Conservation (phyloP, 2,888 invertebrate genomes). For the Entomobrya multifasciata region DNA sequence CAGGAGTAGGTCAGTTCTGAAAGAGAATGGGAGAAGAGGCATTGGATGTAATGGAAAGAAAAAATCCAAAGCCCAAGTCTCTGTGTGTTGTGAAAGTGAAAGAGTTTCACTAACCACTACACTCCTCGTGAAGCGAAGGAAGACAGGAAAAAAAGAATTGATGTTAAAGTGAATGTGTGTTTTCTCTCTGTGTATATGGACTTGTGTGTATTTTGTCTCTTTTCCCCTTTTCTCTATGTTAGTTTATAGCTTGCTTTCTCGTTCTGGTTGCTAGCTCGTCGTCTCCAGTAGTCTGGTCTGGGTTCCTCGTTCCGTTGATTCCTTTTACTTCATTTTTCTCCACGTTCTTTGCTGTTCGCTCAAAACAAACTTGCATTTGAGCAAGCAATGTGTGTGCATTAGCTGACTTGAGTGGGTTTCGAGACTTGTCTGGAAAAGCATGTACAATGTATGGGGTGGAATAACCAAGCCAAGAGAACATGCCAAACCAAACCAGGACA, state of each 20-base stretch:
- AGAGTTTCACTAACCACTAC: constrained; percentile 32
- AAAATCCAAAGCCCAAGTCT: constrained; percentile 52
- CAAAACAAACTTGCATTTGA: constrained; percentile 39
- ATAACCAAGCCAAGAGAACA: constrained; percentile 46
- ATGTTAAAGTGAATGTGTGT: constrained; percentile 30
- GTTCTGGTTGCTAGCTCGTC: constrained; percentile 53
- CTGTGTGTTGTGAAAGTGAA: background rate
- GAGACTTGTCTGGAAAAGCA: too few relatives aligned
- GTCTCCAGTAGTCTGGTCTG: constrained; percentile 56
- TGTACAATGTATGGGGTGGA: constrained; percentile 58
- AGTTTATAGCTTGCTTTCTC: constrained; percentile 43
- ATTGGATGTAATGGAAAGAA: constrained; percentile 71
- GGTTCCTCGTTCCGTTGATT: constrained; percentile 49
- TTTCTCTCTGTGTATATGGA: background rate
- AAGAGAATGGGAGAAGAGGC: constrained; percentile 64
- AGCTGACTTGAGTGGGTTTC: background rate
- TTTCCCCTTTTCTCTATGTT: background rate
- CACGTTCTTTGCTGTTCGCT: constrained; percentile 30
- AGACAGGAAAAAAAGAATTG: constrained; percentile 42
- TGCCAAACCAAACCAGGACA: constrained; percentile 21
- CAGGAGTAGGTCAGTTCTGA: constrained; percentile 79
- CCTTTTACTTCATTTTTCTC: constrained; percentile 31
- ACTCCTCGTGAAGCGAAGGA: constrained; percentile 33
- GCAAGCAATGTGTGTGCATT: constrained; percentile 37
- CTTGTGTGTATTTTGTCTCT: background rate